phyloP scores from a whole-genome alignment of 2,888 invertebrate genomes.

The Drosophila anomelani region DNA sequence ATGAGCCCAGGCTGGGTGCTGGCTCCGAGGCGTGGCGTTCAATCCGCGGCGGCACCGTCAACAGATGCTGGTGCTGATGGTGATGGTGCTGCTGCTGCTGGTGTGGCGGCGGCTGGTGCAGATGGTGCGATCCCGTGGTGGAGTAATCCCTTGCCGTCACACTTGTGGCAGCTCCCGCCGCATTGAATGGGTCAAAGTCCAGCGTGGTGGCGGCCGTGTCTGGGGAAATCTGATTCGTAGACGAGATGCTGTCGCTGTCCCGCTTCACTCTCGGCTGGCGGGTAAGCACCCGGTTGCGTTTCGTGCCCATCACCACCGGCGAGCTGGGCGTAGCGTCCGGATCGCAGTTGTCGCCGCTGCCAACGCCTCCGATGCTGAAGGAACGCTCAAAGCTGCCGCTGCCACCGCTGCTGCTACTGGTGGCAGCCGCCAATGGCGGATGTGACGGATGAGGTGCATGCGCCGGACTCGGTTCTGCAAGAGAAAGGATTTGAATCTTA shows the following conservation, averaged over 20 bases:
- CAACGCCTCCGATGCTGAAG: slow-evolving; percentile 35
- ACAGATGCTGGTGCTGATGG: slow-evolving; percentile 75
- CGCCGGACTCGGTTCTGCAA: slow-evolving; percentile 69
- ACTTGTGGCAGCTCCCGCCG: slow-evolving; percentile 63
- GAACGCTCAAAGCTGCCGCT: slow-evolving; percentile 61
- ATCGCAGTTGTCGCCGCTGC: slow-evolving; percentile 29
- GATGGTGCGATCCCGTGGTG: slow-evolving; percentile 55
- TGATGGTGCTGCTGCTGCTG: slow-evolving; percentile 54
- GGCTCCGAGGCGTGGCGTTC: slow-evolving; percentile 87
- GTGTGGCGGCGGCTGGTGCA: slow-evolving; percentile 55
- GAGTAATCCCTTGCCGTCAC: slow-evolving; percentile 66
- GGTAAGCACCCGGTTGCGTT: slow-evolving; percentile 88
- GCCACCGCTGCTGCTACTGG: slow-evolving; percentile 61
- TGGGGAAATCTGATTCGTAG: slow-evolving; percentile 83
- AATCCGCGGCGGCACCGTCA: slow-evolving; percentile 86
- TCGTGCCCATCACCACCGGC: slow-evolving; percentile 85
- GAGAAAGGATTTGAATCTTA: neutral
- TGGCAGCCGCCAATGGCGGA: slow-evolving; percentile 57
- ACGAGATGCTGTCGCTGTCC: slow-evolving; percentile 86
- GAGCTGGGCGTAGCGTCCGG: slow-evolving; percentile 38
- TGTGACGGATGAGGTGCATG: slow-evolving; percentile 44
- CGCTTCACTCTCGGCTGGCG: slow-evolving; percentile 89
- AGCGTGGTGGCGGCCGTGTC: slow-evolving; percentile 75
- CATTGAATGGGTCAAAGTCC: slow-evolving; percentile 81
- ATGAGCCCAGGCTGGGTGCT: slow-evolving; percentile 85